These are phyloP conservation scores for Ctenicera cuprea DNA, from an alignment of 2,888 invertebrate genomes.

Conservation along the genomic window DNA sequence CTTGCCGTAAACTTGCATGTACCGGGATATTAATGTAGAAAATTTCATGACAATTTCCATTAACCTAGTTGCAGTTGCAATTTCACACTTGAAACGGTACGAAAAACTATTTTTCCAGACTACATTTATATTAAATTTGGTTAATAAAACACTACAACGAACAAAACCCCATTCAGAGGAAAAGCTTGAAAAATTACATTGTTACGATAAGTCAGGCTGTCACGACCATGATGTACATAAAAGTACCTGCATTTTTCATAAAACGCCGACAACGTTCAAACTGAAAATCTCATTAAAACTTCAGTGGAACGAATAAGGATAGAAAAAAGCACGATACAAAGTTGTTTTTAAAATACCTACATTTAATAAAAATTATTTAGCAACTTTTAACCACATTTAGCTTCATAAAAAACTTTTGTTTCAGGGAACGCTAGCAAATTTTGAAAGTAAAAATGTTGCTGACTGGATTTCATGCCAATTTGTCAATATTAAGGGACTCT, in stretches of 20 bases:
- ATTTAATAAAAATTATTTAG: background rate
- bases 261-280: slow-evolving; percentile 11
- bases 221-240: slow-evolving; percentile 6
- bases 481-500: slow-evolving; percentile 7
- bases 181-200: slow-evolving; percentile 29
- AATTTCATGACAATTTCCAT: background rate
- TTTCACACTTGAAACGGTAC: background rate
- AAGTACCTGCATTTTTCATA: slow-evolving; percentile 34
- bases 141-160: slow-evolving; percentile 3
- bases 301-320: background rate
- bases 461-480: background rate
- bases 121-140: background rate
- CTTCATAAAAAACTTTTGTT: background rate
- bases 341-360: background rate
- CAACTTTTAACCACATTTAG: background rate
- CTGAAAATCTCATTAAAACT: slow-evolving; percentile 26
- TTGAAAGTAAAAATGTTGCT: background rate
- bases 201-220: slow-evolving; percentile 21
- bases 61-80: background rate
- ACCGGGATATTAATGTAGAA: no score
- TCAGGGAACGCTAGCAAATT: background rate
- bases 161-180: slow-evolving; percentile 1
- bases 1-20: no score
- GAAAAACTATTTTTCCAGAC: background rate
- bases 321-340: background rate